Evolutionary conservation across 2,888 invertebrate genomes (phyloP).

Genomic region (Sceliomorpha sp.): DNA sequence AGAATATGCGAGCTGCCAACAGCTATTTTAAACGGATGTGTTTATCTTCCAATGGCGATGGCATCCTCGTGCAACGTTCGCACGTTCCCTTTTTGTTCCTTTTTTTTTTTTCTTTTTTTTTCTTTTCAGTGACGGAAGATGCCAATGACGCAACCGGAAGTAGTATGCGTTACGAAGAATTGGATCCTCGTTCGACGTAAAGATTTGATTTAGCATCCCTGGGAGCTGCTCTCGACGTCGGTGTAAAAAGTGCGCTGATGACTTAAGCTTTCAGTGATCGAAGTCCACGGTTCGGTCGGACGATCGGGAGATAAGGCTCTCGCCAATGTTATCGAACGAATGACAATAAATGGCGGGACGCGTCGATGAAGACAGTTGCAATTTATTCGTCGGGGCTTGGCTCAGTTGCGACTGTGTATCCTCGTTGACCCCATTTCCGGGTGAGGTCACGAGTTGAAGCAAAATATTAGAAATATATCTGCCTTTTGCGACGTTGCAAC

Average conservation of each 20-base stretch:
- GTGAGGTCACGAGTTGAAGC: constrained; percentile 40
- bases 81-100: too few species aligned
- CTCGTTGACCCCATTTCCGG: constrained; percentile 21
- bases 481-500: constrained; percentile 16
- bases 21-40: constrained; percentile 31
- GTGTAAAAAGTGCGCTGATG: constrained; percentile 23
- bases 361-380: constrained; percentile 72
- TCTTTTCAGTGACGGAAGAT: too few species aligned
- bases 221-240: too few species aligned
- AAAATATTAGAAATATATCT: constrained; percentile 67
- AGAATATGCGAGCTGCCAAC: constrained; percentile 23
- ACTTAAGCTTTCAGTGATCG: constrained; percentile 35
- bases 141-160: too few species aligned
- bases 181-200: too few species aligned
- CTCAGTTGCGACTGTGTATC: constrained; percentile 21
- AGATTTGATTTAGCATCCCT: too few species aligned
- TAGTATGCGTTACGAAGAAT: too few species aligned
- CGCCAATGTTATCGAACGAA: constrained; percentile 69
- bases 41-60: constrained; percentile 27
- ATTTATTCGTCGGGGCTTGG: constrained; percentile 68
- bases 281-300: constrained; percentile 31
- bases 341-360: constrained; percentile 73
- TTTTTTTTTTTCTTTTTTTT: too few species aligned
- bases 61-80: too few species aligned
- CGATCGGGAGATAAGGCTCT: constrained; percentile 43